Evolutionary conservation across 2,888 invertebrate genomes (phyloP), one percentile per base, ranked within the genome.

Genomic region (Barypeithes pellucidus): DNA sequence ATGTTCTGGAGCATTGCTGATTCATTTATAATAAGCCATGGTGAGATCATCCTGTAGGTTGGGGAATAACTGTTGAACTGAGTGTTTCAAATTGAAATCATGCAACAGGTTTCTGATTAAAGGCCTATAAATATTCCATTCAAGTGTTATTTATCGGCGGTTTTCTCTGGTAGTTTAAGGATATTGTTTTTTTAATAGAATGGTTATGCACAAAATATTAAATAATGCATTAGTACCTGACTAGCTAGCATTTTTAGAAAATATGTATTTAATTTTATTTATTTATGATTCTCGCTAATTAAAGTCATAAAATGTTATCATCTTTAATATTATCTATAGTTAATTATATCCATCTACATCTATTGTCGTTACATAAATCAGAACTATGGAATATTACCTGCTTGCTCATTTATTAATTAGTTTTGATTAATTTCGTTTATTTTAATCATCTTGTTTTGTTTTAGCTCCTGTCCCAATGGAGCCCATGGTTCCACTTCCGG

Each of bases 381-480:
- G n/a, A n/a, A n/a, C 12, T 39, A 5, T n/a, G n/a, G 8, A 5
- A 16, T 16, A 14, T n/a, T 16, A n/a, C 14, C 16, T 43, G 0
- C 2, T 2, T 39, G 12, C n/a, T n/a, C 9, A 16, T 16, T 7
- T 7, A 47, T 47, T 29, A 54, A 29, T 12, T 18, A 52, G 16
- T n/a, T 45, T 41, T n/a, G 11, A 39, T 11, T 59, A 63, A 61
- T 67, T 62, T 59, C 70, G 16, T 65, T 71, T 33, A 69, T 66
- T 75, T 66, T 57, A 74, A 72, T 60, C 73, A 75, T 76, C 76
- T 75, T 78, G 77, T 79, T 82, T 80, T 84, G 80, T 86, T 90
- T 78, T 89, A 92, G 92, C 91, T 81, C 90, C 91, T 86, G 87
- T 93, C 81, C 91, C 92, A 70, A 90, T 93, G 89, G 93, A 93